A percentile compares a stretch with the other conserved stretches of the same genome.
phyloP scores from a whole-genome alignment of 2,888 invertebrate genomes.

The Dysmachus trigonus region DNA sequence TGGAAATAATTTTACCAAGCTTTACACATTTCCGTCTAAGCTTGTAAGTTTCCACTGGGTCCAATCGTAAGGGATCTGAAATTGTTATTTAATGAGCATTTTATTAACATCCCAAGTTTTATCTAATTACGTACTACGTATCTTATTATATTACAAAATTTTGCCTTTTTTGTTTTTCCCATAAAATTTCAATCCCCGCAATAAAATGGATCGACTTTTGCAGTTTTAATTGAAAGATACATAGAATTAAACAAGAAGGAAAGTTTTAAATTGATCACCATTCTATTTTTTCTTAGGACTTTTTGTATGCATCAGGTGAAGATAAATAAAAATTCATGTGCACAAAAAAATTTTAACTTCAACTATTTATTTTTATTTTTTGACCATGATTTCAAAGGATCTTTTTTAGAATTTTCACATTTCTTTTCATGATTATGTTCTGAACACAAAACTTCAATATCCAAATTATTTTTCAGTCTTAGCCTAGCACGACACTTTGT shows the following conservation, averaged over 20 bases:
- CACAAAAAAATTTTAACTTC: background rate
- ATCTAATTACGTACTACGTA: too few species aligned
- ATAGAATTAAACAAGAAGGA: too few species aligned
- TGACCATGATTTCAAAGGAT: background rate
- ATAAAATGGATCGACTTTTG: too few species aligned
- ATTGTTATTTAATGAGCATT: background rate
- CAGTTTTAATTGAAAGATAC: too few species aligned
- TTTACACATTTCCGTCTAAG: background rate
- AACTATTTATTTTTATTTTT: background rate
- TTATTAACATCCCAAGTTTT: background rate
- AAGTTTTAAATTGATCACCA: too few species aligned
- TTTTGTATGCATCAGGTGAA: too few species aligned
- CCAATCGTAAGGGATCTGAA: background rate
- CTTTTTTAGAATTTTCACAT: background rate
- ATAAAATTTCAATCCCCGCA: too few species aligned
- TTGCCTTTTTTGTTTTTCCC: too few species aligned
- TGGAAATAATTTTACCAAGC: background rate
- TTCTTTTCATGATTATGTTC: constrained; percentile 57
- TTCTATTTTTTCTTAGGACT: too few species aligned
- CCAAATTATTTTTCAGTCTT: constrained; percentile 55
- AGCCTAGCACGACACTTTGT: constrained; percentile 61
- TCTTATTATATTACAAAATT: background rate
- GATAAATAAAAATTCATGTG: too few species aligned
- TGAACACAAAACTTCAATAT: constrained; percentile 57
- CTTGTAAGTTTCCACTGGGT: background rate